These are phyloP conservation scores for Rynchops niger DNA, from an alignment of 2,113 vertebrate species.

Conservation along the genomic window DNA sequence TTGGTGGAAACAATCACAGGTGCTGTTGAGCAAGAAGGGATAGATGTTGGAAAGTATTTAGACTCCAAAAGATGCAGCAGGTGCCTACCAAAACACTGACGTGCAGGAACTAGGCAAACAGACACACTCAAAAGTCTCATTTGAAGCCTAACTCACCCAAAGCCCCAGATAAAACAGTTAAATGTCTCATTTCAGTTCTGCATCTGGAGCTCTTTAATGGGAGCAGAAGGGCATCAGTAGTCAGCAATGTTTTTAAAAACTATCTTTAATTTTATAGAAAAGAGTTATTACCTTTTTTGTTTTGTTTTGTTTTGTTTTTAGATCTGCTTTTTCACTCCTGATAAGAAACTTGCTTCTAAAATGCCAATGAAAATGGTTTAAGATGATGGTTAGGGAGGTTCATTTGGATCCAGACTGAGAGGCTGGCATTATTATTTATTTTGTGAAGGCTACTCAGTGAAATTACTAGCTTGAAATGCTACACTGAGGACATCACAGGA, in stretches of 20 bases:
- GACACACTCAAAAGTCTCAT: background rate
- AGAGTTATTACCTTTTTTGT: background rate
- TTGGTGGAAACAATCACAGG: background rate
- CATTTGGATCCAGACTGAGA: background rate
- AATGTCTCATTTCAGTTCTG: background rate
- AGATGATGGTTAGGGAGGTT: background rate
- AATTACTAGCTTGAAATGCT: background rate
- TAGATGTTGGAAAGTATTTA: background rate
- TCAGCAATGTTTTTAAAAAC: background rate
- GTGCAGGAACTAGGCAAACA: background rate
- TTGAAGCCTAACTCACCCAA: background rate
- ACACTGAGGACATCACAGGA: background rate
- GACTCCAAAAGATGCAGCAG: background rate
- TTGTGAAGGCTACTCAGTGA: background rate
- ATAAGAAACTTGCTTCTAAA: constrained; percentile 1
- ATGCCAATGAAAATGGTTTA: background rate
- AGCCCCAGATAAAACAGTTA: background rate
- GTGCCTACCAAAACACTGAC: background rate
- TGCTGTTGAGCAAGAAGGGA: background rate
- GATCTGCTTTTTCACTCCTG: background rate
- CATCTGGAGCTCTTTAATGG: background rate
- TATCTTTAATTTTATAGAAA: background rate
- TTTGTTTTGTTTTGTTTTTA: background rate
- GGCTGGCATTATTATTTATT: background rate
- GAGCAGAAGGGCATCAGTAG: background rate